A percentile compares a stretch with the other conserved stretches of the same genome.
Conservation (phyloP, 37 sponge, comb jelly and placozoan genomes). For the Axinella damicornis region DNA sequence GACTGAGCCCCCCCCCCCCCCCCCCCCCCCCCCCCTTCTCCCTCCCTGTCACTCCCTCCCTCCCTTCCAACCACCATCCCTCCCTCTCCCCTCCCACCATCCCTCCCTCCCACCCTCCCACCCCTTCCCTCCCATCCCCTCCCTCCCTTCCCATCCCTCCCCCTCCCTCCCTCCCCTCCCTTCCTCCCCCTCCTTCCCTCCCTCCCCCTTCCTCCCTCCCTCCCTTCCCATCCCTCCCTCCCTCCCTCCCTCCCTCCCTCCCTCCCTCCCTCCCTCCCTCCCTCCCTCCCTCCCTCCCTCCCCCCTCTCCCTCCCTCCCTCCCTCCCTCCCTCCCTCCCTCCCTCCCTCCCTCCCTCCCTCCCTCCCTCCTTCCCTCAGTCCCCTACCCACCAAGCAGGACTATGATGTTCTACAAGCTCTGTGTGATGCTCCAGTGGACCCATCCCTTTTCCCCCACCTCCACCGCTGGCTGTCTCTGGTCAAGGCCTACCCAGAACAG, state of each 20-base stretch:
- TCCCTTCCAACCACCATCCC: no score
- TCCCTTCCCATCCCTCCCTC: background rate
- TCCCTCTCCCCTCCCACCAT: no score
- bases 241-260: no score
- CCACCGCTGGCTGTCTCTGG: constrained; percentile 36
- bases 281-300: no score
- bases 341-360: background rate
- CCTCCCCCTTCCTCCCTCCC: background rate
- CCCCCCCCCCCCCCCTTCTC: no score
- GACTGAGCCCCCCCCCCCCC: no score
- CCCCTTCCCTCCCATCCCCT: background rate
- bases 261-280: no score
- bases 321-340: background rate
- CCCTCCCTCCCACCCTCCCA: background rate
- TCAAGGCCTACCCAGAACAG: constrained; percentile 48
- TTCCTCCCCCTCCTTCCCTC: no score
- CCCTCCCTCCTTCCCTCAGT: constrained; percentile 16
- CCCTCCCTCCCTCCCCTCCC: background rate
- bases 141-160: constrained; percentile 1
- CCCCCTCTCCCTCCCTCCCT: no score
- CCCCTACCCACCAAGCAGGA: constrained; percentile 66
- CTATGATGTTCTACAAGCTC: constrained; percentile 60
- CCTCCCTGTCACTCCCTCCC: no score
- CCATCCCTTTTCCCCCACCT: constrained; percentile 40
- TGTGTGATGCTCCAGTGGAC: constrained; percentile 39